Evolutionary conservation across 1,140 invertebrate genomes (phyloP).

Genomic region (Diplogasteroides magnus): DNA sequence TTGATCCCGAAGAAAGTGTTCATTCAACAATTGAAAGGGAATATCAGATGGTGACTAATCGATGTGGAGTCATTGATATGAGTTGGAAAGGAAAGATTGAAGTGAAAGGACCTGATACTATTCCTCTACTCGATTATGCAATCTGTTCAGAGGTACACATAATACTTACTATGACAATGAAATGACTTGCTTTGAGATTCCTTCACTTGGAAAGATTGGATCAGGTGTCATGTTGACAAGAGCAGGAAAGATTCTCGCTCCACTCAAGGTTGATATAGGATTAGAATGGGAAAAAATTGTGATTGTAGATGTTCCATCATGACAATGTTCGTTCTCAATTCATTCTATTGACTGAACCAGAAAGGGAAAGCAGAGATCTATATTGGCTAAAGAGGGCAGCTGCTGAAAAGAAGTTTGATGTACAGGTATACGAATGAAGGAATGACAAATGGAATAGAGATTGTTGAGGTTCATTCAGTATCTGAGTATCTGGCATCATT

Average conservation of each 20-base stretch:
- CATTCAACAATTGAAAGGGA: slow-evolving; percentile 29
- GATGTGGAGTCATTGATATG: slow-evolving; percentile 35
- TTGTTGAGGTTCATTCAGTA: slow-evolving; percentile 20
- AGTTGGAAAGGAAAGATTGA: slow-evolving; percentile 40
- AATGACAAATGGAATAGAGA: not conserved
- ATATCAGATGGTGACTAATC: slow-evolving; percentile 11
- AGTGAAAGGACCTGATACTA: slow-evolving; percentile 35
- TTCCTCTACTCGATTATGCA: slow-evolving; percentile 31
- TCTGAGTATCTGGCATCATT: slow-evolving; percentile 38
- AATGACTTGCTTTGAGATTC: slow-evolving; percentile 10
- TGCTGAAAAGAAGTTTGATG: slow-evolving; percentile 20
- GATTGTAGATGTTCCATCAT: slow-evolving; percentile 27
- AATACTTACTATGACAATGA: not conserved
- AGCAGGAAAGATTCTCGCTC: slow-evolving; percentile 30
- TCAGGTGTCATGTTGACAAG: slow-evolving; percentile 35
- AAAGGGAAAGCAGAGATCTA: slow-evolving; percentile 28
- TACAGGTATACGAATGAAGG: slow-evolving; percentile 15
- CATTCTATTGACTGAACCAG: slow-evolving; percentile 33
- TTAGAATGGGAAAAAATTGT: not conserved
- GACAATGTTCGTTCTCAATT: slow-evolving; percentile 26
- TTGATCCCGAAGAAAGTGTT: slow-evolving; percentile 31
- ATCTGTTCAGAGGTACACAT: slow-evolving; percentile 28
- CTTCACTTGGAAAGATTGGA: slow-evolving; percentile 27
- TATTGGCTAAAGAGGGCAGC: slow-evolving; percentile 21
- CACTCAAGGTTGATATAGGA: slow-evolving; percentile 18